Conservation (phyloP, 2,797 vertebrate genomes). For the Pipistrellus kuhlii region DNA sequence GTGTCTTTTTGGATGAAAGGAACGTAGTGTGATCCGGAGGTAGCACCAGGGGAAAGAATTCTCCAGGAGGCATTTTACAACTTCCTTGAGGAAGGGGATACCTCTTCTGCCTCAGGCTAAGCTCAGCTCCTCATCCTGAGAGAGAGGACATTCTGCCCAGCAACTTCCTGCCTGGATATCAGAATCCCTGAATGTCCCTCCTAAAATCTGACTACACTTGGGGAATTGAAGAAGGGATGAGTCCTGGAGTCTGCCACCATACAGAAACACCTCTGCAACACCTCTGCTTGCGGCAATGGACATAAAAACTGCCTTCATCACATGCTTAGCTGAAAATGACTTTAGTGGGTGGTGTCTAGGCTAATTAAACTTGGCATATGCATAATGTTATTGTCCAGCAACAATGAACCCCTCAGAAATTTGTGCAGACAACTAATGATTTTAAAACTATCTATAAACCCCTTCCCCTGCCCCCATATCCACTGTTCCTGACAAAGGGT, state of each 20-base stretch:
- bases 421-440: constrained; percentile 21
- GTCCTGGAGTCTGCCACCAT: not conserved
- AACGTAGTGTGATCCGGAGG: too few relatives aligned
- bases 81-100: not conserved
- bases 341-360: not conserved
- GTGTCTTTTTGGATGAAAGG: not conserved
- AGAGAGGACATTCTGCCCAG: not conserved
- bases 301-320: not conserved
- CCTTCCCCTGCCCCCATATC: not conserved
- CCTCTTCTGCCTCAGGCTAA: not conserved
- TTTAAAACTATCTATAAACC: constrained; percentile 30
- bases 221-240: not conserved
- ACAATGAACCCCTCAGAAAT: constrained; percentile 30
- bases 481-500: constrained; percentile 59
- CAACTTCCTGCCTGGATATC: not conserved
- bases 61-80: not conserved
- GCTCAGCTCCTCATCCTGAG: not conserved
- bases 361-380: not conserved
- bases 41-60: not conserved
- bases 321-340: not conserved
- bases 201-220: not conserved
- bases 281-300: not conserved
- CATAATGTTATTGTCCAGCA: not conserved
- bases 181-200: not conserved
- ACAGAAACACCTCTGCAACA: not conserved